Evolutionary conservation across 2,113 vertebrate genomes (phyloP).

Genomic region (Psittacus erithacus): DNA sequence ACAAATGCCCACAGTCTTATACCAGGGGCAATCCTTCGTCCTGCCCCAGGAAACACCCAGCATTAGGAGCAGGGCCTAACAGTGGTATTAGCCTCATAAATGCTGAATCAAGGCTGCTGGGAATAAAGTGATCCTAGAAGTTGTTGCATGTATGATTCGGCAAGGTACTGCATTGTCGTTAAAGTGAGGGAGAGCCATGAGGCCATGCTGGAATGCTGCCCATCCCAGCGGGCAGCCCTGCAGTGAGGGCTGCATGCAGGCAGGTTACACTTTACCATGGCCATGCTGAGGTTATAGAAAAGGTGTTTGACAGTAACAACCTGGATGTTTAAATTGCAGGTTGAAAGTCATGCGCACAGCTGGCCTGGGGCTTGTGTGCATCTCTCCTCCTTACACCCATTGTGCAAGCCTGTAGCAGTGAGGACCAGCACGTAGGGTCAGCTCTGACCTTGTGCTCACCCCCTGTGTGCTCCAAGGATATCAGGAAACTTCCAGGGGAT

Average conservation of each 20-base stretch:
- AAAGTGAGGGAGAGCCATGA: background rate
- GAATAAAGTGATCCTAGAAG: background rate
- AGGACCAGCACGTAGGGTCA: fast-evolving
- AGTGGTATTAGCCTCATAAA: background rate
- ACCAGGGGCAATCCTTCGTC: fast-evolving
- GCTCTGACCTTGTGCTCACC: background rate
- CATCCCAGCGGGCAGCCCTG: background rate
- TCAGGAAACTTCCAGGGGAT: background rate
- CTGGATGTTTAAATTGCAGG: no score
- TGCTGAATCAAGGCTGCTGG: background rate
- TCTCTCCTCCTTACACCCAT: fast-evolving
- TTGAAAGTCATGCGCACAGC: background rate
- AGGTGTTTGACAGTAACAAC: background rate
- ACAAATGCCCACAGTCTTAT: background rate
- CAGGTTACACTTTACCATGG: fast-evolving
- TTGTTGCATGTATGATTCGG: fast-evolving
- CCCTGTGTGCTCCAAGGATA: background rate
- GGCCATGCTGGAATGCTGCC: fast-evolving
- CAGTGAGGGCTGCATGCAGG: background rate
- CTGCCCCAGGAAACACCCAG: background rate
- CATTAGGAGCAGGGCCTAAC: fast-evolving
- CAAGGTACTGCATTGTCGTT: fast-evolving
- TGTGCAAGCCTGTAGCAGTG: fast-evolving
- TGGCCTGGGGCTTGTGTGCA: background rate
- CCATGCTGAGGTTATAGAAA: fast-evolving